phyloP scores from a whole-genome alignment of 2,888 invertebrate genomes.

The Exocentrus adspersus region DNA sequence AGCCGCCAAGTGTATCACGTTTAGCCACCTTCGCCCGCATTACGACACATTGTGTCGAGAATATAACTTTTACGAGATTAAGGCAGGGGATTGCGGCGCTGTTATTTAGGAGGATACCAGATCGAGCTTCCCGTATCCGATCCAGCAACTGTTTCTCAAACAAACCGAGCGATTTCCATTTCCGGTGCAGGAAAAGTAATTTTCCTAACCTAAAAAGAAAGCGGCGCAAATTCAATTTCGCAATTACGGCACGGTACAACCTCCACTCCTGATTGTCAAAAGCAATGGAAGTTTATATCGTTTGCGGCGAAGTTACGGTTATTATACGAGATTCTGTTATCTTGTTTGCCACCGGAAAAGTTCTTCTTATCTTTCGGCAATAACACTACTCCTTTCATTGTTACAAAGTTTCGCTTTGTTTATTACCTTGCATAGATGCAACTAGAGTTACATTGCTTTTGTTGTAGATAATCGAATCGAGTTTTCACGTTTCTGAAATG shows the following conservation, averaged over 20 bases:
- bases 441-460: too few relatives aligned
- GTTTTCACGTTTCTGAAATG: too few relatives aligned
- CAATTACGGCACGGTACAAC: conserved; percentile 6
- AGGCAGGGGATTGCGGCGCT: background rate
- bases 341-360: conserved; percentile 9
- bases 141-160: too few relatives aligned
- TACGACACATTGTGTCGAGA: background rate
- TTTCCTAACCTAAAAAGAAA: conserved; percentile 2
- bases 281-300: conserved; percentile 10
- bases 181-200: conserved; percentile 7
- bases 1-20: conserved; percentile 20
- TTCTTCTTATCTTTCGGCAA: conserved; percentile 9
- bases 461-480: too few relatives aligned
- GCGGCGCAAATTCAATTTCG: conserved; percentile 2
- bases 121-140: too few relatives aligned
- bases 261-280: conserved; percentile 5
- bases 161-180: too few relatives aligned
- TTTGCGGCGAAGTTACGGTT: conserved; percentile 15
- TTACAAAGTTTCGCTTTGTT: conserved; percentile 18
- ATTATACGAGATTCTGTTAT: conserved; percentile 18
- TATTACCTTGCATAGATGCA: background rate
- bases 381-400: conserved; percentile 15
- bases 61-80: conserved; percentile 1
- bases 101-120: background rate
- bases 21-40: conserved; percentile 4